A percentile compares a stretch with the other conserved stretches of the same genome.
These are phyloP conservation scores for Trichechus manatus DNA, from an alignment of 2,113 vertebrate species.

Conservation along the genomic window DNA sequence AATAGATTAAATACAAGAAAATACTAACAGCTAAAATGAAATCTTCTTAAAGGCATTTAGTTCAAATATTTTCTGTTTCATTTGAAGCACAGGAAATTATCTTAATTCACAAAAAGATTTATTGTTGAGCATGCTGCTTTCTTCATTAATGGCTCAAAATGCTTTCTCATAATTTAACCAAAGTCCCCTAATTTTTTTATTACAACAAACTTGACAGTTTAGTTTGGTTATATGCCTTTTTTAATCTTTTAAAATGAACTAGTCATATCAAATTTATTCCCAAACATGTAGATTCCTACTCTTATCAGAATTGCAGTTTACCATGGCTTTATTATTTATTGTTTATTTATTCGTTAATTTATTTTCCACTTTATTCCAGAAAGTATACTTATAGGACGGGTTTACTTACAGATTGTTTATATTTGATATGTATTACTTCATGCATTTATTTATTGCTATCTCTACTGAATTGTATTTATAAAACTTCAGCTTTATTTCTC, in stretches of 20 bases:
- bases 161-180: background rate
- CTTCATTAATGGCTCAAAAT: background rate
- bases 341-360: constrained; percentile 76
- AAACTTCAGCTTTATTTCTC: constrained; percentile 39
- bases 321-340: constrained; percentile 69
- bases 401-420: constrained; percentile 47
- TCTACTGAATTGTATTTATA: constrained; percentile 38
- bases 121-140: background rate
- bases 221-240: background rate
- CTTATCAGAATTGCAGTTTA: constrained; percentile 55
- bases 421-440: constrained; percentile 63
- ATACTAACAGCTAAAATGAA: constrained; percentile 45
- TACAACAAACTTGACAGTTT: background rate
- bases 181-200: constrained; percentile 27
- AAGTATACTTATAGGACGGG: constrained; percentile 38
- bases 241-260: constrained; percentile 40
- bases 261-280: background rate
- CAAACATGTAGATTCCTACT: background rate
- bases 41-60: constrained; percentile 39
- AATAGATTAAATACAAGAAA: constrained; percentile 52
- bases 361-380: constrained; percentile 51
- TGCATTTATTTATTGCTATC: constrained; percentile 68
- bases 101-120: constrained; percentile 16
- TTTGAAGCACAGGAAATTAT: constrained; percentile 41
- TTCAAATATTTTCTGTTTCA: constrained; percentile 31